Percentiles rank a stretch among this genome's conserved stretches.
These are phyloP conservation scores for Platorchestia sp. DNA, from an alignment of 1,140 invertebrate genomes.

Conservation along the genomic window DNA sequence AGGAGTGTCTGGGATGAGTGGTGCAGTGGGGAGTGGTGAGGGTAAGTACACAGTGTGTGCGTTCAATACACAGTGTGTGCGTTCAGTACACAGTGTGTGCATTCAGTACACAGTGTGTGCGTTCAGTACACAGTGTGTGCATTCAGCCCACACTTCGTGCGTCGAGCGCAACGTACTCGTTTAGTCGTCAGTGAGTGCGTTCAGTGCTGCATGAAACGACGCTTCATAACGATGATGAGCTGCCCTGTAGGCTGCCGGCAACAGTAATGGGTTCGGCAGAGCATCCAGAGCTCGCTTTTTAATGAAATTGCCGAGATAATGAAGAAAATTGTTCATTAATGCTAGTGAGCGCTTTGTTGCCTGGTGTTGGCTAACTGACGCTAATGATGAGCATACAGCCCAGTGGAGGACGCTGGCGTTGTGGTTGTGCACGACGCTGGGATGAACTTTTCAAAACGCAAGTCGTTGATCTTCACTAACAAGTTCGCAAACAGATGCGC, in stretches of 20 bases:
- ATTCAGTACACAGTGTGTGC: not conserved
- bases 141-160: not conserved
- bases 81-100: not conserved
- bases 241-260: no score
- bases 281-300: not conserved
- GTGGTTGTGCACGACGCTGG: not conserved
- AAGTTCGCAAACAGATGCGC: no score
- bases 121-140: not conserved
- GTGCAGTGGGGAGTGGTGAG: no score
- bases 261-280: not conserved
- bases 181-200: not conserved
- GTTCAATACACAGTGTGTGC: not conserved
- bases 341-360: not conserved
- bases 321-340: not conserved
- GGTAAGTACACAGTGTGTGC: not conserved
- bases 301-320: not conserved
- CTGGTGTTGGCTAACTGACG: no score
- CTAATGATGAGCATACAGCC: not conserved
- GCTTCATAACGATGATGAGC: not conserved
- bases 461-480: not conserved
- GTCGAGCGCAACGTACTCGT: not conserved
- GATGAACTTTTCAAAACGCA: not conserved
- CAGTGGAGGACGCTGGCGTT: no score
- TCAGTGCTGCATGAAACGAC: not conserved
- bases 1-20: no score